phyloP scores from a whole-genome alignment of 2,797 vertebrate genomes.

The Cryptoprocta ferox region DNA sequence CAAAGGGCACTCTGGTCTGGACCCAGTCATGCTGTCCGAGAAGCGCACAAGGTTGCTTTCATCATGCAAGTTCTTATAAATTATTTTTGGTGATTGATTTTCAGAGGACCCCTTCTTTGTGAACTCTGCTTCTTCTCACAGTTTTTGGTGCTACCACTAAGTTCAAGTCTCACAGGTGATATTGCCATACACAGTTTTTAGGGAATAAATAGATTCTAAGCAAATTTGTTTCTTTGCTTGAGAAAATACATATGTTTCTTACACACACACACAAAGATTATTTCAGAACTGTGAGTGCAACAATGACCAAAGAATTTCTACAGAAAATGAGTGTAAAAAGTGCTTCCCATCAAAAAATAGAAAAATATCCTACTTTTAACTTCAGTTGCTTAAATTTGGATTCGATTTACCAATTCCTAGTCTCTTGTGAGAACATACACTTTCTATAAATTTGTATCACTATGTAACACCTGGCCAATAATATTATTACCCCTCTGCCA shows the following conservation, averaged over 20 bases:
- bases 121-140: background rate
- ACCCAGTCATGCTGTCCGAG: background rate
- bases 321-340: background rate
- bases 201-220: background rate
- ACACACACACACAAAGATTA: background rate
- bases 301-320: background rate
- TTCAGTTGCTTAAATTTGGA: background rate
- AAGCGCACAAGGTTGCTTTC: background rate
- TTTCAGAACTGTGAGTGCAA: background rate
- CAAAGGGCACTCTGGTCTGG: background rate
- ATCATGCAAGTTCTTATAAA: background rate
- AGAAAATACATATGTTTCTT: background rate
- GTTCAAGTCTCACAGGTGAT: conserved; percentile 6
- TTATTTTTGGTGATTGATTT: background rate
- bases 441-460: background rate
- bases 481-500: background rate
- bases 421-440: background rate
- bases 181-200: background rate
- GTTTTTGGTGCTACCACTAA: background rate
- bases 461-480: background rate
- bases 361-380: background rate
- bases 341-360: background rate
- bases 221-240: background rate
- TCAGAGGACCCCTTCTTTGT: background rate
- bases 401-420: background rate